Base-by-base conservation (phyloP, 2,888 invertebrate species). In the Pterostichus niger region DNA sequence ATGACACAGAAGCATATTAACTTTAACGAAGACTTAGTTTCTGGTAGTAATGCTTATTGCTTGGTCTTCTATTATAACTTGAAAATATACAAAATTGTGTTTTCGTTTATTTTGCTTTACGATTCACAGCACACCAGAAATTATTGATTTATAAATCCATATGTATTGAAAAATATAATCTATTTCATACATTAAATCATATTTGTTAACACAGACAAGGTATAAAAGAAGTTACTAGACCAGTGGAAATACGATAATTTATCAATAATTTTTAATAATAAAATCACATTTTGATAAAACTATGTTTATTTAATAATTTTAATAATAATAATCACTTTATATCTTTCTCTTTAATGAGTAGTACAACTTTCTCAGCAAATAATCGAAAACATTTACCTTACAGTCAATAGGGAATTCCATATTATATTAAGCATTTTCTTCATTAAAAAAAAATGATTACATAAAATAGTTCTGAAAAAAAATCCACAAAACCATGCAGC, bases 381-480 rank as follows among this genome's bases (percentile, higher is more conserved):
- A 71, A 68, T 44, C 56, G 10, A 56, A 56, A 56, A 56, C 56
- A 56, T 17, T 24, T 13, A 10, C 13, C 9, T 17, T 10, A 44
- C 44, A 44, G 68, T 71, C 68, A 9, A 17, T 71, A 71, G 17
- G 44, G 44, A 71, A 71, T 40, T 71, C 15, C 40, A 17, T 40
- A 15, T 17, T 56, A 64, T 10, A 2, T 59, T 10, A 31, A 24
- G 17, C 24, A 59, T 35, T 13, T 64, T 33, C n/a, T 3, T 31
- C n/a, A 15, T 35, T 68, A 31, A 33, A 35, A n/a, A 17, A 13
- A 17, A 56, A 17, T 56, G 10, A 61, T 61, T 31, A 33, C 15
- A 56, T 31, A 44, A 71, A 71, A 71, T 44, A 44, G 9, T 40
- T 40, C 44, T 71, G 44, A 6, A 4, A 61, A 33, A 33, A 31